Percentiles rank a stretch among this genome's conserved stretches.
phyloP scores from a whole-genome alignment of 2,888 invertebrate genomes.

The Spatulosminthurus flaviceps region DNA sequence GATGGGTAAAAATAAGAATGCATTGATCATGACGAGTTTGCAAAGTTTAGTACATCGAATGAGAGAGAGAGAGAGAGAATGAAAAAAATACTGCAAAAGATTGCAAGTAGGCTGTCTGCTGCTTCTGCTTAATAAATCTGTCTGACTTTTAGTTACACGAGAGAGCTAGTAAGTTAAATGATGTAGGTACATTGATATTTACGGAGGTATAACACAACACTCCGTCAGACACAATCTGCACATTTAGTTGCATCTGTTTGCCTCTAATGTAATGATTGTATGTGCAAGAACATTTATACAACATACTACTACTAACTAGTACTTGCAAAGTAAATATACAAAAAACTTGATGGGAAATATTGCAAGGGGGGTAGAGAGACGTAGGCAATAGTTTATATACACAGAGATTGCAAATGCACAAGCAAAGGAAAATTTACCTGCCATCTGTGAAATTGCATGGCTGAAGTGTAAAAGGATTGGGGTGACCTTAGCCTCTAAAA shows the following conservation, averaged over 20 bases:
- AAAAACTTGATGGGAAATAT: neutral
- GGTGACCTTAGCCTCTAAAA: slow-evolving; percentile 34
- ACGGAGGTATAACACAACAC: neutral
- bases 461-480: slow-evolving; percentile 24
- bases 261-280: neutral
- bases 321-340: neutral
- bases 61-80: neutral
- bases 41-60: slow-evolving; percentile 1
- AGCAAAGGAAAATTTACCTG: slow-evolving; percentile 25
- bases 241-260: neutral
- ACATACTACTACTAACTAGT: too few relatives aligned
- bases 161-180: neutral
- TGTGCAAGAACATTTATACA: neutral
- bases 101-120: slow-evolving; percentile 29
- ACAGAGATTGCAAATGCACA: slow-evolving; percentile 11
- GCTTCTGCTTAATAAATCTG: slow-evolving; percentile 26
- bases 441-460: slow-evolving; percentile 31
- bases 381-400: too few relatives aligned
- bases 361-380: neutral
- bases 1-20: neutral
- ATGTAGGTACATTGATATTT: neutral
- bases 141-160: neutral
- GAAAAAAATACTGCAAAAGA: slow-evolving; percentile 24
- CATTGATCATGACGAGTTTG: neutral
- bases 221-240: neutral